phyloP scores from a whole-genome alignment of 2,888 invertebrate species.

The Oxyteleia sp. region DNA sequence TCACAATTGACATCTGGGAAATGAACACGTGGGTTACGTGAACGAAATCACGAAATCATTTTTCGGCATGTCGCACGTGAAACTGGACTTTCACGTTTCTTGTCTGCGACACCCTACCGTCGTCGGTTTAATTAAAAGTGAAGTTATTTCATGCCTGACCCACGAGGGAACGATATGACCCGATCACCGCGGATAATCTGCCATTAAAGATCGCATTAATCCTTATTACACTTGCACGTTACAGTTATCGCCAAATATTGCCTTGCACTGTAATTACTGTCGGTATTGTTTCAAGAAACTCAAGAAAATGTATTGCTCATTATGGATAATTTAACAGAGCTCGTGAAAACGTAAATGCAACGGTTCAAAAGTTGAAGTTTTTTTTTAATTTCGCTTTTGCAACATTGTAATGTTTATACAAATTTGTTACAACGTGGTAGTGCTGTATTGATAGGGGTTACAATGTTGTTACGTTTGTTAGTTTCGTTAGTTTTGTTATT shows the following conservation, averaged over 20 bases:
- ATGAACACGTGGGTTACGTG: too few species aligned
- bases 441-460: too few species aligned
- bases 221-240: slow-evolving; percentile 7
- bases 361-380: too few species aligned
- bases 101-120: slow-evolving; percentile 38
- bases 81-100: slow-evolving; percentile 72
- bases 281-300: neutral
- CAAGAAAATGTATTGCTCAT: neutral
- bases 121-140: slow-evolving; percentile 61
- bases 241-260: neutral
- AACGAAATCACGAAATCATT: too few species aligned
- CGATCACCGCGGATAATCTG: slow-evolving; percentile 22
- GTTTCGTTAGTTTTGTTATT: too few species aligned
- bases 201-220: slow-evolving; percentile 10
- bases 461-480: too few species aligned
- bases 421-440: too few species aligned
- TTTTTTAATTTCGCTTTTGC: too few species aligned
- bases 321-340: neutral
- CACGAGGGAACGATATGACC: slow-evolving; percentile 44
- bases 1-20: too few species aligned
- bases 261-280: neutral
- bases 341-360: too few species aligned
- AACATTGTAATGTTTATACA: too few species aligned
- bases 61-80: too few species aligned
- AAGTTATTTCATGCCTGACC: slow-evolving; percentile 52